Evolutionary conservation across 2,888 invertebrate species (phyloP).

Genomic region (Agonopterix subpropinquella): DNA sequence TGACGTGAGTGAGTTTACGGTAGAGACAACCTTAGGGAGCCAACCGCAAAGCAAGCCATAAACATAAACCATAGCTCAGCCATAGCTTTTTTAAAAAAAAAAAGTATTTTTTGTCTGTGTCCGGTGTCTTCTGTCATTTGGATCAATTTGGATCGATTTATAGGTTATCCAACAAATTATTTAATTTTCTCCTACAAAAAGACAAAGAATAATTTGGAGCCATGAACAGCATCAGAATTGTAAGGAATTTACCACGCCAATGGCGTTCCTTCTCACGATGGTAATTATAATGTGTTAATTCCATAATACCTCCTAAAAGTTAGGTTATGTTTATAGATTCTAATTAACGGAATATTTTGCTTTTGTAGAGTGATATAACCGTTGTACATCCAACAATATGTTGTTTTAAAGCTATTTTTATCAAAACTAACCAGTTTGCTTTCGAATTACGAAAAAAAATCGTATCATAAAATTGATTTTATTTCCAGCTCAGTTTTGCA

Average conservation of each 20-base stretch:
- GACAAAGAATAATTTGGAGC: no score
- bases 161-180: background rate
- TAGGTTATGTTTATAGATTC: slow-evolving; percentile 19
- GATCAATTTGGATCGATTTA: no score
- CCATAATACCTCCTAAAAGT: slow-evolving; percentile 5
- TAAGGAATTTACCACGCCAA: slow-evolving; percentile 35
- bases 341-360: background rate
- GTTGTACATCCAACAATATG: background rate
- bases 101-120: no score
- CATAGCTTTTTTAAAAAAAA: no score
- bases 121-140: no score
- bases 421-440: background rate
- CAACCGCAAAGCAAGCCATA: no score
- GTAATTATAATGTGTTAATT: slow-evolving; percentile 23
- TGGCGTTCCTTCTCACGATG: slow-evolving; percentile 57
- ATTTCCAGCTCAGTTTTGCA: slow-evolving; percentile 42
- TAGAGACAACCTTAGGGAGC: no score
- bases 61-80: no score
- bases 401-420: background rate
- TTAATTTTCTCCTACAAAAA: background rate
- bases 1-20: no score
- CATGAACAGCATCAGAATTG: slow-evolving; percentile 46
- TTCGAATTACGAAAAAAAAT: slow-evolving; percentile 1
- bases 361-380: background rate
- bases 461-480: background rate